phyloP scores from a whole-genome alignment of 2,113 vertebrate species.

The Labrus mixtus region DNA sequence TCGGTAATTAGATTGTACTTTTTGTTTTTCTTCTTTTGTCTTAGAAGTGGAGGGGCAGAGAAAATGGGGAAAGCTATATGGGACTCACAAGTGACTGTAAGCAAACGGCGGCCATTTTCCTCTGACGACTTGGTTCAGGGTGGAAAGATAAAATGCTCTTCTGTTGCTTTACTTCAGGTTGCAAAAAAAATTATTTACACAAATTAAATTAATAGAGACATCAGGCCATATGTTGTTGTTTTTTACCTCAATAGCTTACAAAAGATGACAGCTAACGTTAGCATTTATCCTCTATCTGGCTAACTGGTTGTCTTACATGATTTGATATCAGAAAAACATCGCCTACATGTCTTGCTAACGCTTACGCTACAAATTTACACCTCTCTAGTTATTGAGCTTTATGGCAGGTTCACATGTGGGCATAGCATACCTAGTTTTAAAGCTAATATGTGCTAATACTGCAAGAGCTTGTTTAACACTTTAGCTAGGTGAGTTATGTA shows the following conservation, averaged over 20 bases:
- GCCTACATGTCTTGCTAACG: too few relatives aligned
- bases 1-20: conserved; percentile 56
- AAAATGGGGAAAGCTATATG: conserved; percentile 29
- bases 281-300: not conserved
- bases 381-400: too few relatives aligned
- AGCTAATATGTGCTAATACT: too few relatives aligned
- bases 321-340: too few relatives aligned
- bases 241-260: not conserved
- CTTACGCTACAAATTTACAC: too few relatives aligned
- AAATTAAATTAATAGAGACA: too few relatives aligned
- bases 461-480: too few relatives aligned
- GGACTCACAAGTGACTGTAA: conserved; percentile 35
- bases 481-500: too few relatives aligned
- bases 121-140: not conserved
- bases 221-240: not conserved
- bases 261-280: not conserved
- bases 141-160: not conserved
- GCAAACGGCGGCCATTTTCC: not conserved
- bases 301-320: not conserved
- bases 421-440: too few relatives aligned
- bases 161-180: not conserved
- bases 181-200: too few relatives aligned
- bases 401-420: too few relatives aligned
- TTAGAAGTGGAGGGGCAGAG: conserved; percentile 41
- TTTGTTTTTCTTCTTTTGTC: conserved; percentile 62